Evolutionary conservation across 1,140 invertebrate genomes (phyloP), one percentile per base, ranked within the genome.

Genomic region (Drosophila rhopaloa): DNA sequence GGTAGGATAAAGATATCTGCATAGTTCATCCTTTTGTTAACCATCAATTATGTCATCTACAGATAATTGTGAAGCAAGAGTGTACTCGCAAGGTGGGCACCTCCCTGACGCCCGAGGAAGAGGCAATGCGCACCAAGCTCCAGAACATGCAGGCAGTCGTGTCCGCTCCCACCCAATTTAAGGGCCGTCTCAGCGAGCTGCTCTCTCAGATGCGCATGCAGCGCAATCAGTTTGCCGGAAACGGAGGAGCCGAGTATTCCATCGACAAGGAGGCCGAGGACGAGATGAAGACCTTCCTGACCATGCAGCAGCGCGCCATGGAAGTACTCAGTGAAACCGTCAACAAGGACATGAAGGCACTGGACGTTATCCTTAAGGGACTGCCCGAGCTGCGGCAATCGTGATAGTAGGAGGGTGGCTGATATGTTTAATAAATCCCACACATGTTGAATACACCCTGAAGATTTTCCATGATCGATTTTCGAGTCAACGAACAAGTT

Each of bases 151-250:
- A 97, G 55, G 94, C 95, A 0, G 96, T 98, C 86, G 94, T 99
- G 2, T 97, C 97, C 73, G 96, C 97, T 10, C 98, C 98, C 10
- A 98, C 97, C 53, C 97, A 98, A 84, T 98, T 97, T 80, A 98
- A 98, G 95, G 96, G 97, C 41, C 95, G 97, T 72, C 94, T 99
- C 32, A 98, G 97, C 91, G 98, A 98, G 93, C 93, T 99, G 71
- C 94, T 98, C 61, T 97, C 97, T 19, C 97, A 97, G 67, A 95
- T 98, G 74, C 93, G 97, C 74, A 95, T 98, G 94, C 96, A 97
- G 90, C 88, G 93, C 75, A 94, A 94, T 83, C 93, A 94, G 11
- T 94, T 93, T 68, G 92, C 93, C 0, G 91, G 91, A 14, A 93
- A 92, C 32, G 84, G 92, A 4, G 91, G 92, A 4, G 93, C 93